A percentile compares a stretch with the other conserved stretches of the same genome.
Conservation (phyloP, 2,797 vertebrate species). For the Propithecus deckenii region DNA sequence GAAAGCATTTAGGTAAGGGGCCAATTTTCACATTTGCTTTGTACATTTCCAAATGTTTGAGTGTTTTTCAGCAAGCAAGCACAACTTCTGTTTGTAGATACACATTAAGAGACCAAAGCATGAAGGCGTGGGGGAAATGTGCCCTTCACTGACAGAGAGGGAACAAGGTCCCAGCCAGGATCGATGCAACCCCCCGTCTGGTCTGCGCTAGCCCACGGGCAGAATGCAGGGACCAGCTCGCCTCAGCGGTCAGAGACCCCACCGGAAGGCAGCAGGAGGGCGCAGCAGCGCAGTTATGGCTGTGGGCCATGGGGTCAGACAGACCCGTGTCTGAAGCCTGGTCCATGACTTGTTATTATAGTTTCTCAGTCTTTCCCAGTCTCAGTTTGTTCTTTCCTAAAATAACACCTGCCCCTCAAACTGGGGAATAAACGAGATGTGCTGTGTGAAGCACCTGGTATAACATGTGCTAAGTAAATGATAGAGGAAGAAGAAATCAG, state of each 20-base stretch:
- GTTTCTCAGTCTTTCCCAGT: background rate
- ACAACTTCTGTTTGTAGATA: background rate
- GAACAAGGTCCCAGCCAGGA: background rate
- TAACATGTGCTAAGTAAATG: background rate
- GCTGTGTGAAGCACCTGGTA: background rate
- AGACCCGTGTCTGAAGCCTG: accelerated
- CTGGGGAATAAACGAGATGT: background rate
- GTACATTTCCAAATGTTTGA: background rate
- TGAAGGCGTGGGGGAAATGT: background rate
- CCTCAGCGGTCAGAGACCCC: accelerated
- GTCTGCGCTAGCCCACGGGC: accelerated
- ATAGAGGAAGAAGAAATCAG: background rate
- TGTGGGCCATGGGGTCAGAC: background rate
- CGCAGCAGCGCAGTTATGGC: accelerated
- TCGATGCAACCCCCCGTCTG: accelerated
- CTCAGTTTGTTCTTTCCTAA: background rate
- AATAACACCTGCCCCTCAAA: background rate
- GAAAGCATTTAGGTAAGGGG: background rate
- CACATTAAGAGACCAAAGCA: background rate
- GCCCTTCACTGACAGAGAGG: background rate
- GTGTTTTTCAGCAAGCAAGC: background rate
- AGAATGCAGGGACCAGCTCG: accelerated
- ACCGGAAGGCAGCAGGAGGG: background rate
- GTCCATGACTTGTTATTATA: background rate
- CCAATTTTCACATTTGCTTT: background rate